Evolutionary conservation across 2,888 invertebrate genomes (phyloP).

Genomic region (Acrobasis suavella): DNA sequence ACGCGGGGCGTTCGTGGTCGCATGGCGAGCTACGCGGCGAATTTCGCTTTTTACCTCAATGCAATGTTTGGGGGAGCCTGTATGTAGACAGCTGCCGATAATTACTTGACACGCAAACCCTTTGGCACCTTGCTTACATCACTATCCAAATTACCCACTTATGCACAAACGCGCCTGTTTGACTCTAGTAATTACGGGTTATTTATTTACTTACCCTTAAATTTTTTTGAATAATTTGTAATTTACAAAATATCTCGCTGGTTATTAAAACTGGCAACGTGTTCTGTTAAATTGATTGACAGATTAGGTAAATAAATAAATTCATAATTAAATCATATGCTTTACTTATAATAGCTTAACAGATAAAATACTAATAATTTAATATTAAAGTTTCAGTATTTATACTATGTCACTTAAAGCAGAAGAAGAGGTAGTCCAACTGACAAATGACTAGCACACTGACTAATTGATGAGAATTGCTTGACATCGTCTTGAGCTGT

Average conservation of each 20-base stretch:
- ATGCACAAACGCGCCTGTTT: conserved; percentile 33
- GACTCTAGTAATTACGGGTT: conserved; percentile 37
- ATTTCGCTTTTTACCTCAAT: conserved; percentile 62
- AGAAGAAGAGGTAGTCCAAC: not conserved
- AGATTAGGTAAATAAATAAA: not conserved
- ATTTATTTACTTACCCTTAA: conserved; percentile 6
- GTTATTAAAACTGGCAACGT: conserved; percentile 4
- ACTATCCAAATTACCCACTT: conserved; percentile 38
- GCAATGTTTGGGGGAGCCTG: conserved; percentile 66
- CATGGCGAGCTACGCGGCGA: conserved; percentile 51
- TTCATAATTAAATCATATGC: too few species aligned
- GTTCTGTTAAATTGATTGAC: conserved; percentile 4
- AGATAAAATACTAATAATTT: too few species aligned
- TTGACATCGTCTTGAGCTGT: conserved; percentile 15
- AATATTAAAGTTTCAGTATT: too few species aligned
- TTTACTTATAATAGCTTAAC: too few species aligned
- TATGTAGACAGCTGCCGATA: conserved; percentile 72
- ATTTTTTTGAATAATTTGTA: not conserved
- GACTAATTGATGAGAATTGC: conserved; percentile 13
- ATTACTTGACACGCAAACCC: conserved; percentile 75
- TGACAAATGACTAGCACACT: conserved; percentile 4
- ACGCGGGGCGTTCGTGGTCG: conserved; percentile 60
- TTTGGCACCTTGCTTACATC: conserved; percentile 72
- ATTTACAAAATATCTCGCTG: not conserved
- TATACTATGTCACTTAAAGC: not conserved